A percentile compares a stretch with the other conserved stretches of the same genome.
These are phyloP conservation scores for Sebastes trivittatus DNA, from an alignment of 2,797 vertebrate species.

Conservation along the genomic window DNA sequence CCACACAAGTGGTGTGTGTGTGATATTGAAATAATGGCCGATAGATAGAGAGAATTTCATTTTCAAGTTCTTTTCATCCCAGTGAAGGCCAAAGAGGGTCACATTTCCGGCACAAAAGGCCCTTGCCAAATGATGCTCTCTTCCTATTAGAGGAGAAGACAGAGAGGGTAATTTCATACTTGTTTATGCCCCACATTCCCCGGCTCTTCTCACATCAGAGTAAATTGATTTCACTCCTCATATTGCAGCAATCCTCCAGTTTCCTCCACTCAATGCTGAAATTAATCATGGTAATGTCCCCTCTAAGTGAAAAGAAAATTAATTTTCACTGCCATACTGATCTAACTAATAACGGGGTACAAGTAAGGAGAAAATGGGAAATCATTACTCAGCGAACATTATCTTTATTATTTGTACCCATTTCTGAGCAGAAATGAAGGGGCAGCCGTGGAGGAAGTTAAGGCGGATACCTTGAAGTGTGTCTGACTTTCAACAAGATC, in stretches of 20 bases:
- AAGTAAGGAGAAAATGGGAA: slow-evolving; percentile 89
- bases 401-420: slow-evolving; percentile 90
- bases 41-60: slow-evolving; percentile 61
- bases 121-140: slow-evolving; percentile 47
- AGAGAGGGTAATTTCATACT: slow-evolving; percentile 72
- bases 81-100: slow-evolving; percentile 54
- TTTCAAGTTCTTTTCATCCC: slow-evolving; percentile 52
- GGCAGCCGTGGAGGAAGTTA: slow-evolving; percentile 82
- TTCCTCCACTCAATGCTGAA: slow-evolving; percentile 80
- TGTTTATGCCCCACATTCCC: slow-evolving; percentile 71
- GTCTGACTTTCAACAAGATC: slow-evolving; percentile 87
- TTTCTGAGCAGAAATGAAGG: slow-evolving; percentile 87
- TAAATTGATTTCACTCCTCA: slow-evolving; percentile 87
- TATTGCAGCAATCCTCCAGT: slow-evolving; percentile 84
- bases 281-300: slow-evolving; percentile 93
- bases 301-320: slow-evolving; percentile 93
- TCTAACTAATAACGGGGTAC: slow-evolving; percentile 90
- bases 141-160: slow-evolving; percentile 65
- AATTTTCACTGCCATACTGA: slow-evolving; percentile 90
- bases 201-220: slow-evolving; percentile 75
- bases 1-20: slow-evolving; percentile 25
- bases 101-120: slow-evolving; percentile 54
- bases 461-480: slow-evolving; percentile 85
- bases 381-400: slow-evolving; percentile 93
- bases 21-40: slow-evolving; percentile 56